Conservation (phyloP, 2,797 vertebrate species). For the Tadarida brasiliensis region DNA sequence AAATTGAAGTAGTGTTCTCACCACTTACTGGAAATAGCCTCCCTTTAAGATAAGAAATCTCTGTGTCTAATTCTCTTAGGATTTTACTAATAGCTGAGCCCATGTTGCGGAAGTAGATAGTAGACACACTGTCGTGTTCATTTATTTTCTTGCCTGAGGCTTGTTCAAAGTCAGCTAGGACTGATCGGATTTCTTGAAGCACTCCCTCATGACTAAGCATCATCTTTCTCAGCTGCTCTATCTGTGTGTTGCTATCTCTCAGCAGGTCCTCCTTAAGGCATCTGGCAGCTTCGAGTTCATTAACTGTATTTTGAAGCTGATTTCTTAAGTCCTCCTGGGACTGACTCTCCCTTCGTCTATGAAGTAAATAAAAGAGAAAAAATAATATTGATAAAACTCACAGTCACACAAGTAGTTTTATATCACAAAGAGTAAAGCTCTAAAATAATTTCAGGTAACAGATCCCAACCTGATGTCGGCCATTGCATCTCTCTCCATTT, state of each 20-base stretch:
- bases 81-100: slow-evolving; percentile 80
- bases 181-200: slow-evolving; percentile 86
- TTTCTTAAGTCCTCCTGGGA: slow-evolving; percentile 87
- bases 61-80: slow-evolving; percentile 82
- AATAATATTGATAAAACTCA: not conserved
- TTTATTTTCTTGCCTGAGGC: slow-evolving; percentile 76
- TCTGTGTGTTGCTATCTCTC: slow-evolving; percentile 87
- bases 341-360: slow-evolving; percentile 88
- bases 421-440: not conserved
- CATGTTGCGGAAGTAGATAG: slow-evolving; percentile 76
- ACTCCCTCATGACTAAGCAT: slow-evolving; percentile 84
- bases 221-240: slow-evolving; percentile 86
- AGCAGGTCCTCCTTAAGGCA: slow-evolving; percentile 87
- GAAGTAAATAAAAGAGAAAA: slow-evolving; percentile 55
- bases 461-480: slow-evolving; percentile 88
- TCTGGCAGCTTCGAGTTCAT: slow-evolving; percentile 89
- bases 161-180: slow-evolving; percentile 83
- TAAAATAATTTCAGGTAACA: not conserved
- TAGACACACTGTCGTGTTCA: slow-evolving; percentile 49
- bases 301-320: slow-evolving; percentile 86
- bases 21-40: slow-evolving; percentile 88
- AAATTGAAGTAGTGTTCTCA: slow-evolving; percentile 67
- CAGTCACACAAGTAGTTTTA: slow-evolving; percentile 20
- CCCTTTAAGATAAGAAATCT: slow-evolving; percentile 85
- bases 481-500: slow-evolving; percentile 87